Conservation (phyloP, 2,113 vertebrate species). For the Syngnathus floridae region DNA sequence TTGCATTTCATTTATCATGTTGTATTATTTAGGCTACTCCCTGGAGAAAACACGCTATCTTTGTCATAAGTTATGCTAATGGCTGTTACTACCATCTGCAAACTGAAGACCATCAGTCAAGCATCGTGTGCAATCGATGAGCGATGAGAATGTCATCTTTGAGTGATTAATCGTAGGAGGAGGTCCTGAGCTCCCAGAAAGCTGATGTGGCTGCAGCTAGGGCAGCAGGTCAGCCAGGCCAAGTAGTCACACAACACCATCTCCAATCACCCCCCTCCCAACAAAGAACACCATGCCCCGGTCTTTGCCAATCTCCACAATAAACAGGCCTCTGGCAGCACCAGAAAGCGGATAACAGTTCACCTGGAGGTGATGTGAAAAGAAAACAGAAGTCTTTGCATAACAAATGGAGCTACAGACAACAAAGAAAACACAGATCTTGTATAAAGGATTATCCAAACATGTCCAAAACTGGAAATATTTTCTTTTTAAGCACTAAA, state of each 20-base stretch:
- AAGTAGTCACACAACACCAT: conserved; percentile 42
- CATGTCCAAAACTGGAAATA: conserved; percentile 44
- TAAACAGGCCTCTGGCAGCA: conserved; percentile 58
- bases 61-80: conserved; percentile 65
- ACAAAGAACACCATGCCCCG: conserved; percentile 13
- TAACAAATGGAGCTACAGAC: conserved; percentile 54
- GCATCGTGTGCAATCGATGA: conserved; percentile 32
- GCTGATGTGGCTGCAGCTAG: conserved; percentile 11
- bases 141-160: conserved; percentile 45
- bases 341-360: conserved; percentile 62
- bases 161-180: conserved; percentile 34
- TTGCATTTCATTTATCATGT: conserved; percentile 60
- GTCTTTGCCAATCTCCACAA: conserved; percentile 51
- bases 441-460: conserved; percentile 57
- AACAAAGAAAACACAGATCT: conserved; percentile 52
- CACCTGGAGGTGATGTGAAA: conserved; percentile 67
- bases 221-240: conserved; percentile 31
- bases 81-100: conserved; percentile 58
- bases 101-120: conserved; percentile 53
- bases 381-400: conserved; percentile 65
- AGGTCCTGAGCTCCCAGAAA: conserved; percentile 23
- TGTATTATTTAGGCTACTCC: conserved; percentile 60
- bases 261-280: conserved; percentile 25
- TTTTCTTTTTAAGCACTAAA: conserved; percentile 13
- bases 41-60: conserved; percentile 51